Evolutionary conservation across 2,797 vertebrate genomes (phyloP), one percentile per base, ranked within the genome.

Genomic region (Pseudochromis fuscus): DNA sequence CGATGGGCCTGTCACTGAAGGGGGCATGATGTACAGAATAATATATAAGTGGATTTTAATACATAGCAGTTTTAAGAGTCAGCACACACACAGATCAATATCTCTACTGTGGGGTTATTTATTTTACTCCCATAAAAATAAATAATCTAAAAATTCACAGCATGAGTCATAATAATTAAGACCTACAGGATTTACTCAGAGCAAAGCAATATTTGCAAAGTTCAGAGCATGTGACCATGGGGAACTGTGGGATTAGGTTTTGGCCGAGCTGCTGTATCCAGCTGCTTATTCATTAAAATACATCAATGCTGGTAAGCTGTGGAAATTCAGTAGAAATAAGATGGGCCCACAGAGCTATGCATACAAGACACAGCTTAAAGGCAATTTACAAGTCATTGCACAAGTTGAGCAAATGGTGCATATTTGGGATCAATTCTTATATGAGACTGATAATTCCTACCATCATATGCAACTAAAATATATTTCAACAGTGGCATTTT

Each of bases 1-100:
- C 1, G 96, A 96, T 61, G 97, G 94, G 72, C 97, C 97, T 0
- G 97, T 99, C 87, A 99, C 98, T 99, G 5, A 42, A 55, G n/a
- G 2, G 28, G 5, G 13, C 12, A 15, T 16, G 16, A 37, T 37
- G n/a, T 1, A 15, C 2, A 37, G 16, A 37, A 37, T 15, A 37
- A 15, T 4, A 15, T 16, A 37, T 37, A 13, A 16, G 35, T 37
- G 12, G 8, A 37, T 37, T 11, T 37, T 37, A 37, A 37, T 37
- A 13, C 35, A 37, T 16, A 37, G 13, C 35, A 16, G 35, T 15
- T 37, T 37, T 37, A 37, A 8, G 5, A 37, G 13, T 15, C 16
- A 4, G 35, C 13, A 37, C 16, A 37, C 13, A 10, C 16, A 16
- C 13, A 8, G 35, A 16, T 37, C 13, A 37, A 37, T 5, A 13